phyloP scores from a whole-genome alignment of 2,797 vertebrate species.

The Cynodonichthys magdalenae region DNA sequence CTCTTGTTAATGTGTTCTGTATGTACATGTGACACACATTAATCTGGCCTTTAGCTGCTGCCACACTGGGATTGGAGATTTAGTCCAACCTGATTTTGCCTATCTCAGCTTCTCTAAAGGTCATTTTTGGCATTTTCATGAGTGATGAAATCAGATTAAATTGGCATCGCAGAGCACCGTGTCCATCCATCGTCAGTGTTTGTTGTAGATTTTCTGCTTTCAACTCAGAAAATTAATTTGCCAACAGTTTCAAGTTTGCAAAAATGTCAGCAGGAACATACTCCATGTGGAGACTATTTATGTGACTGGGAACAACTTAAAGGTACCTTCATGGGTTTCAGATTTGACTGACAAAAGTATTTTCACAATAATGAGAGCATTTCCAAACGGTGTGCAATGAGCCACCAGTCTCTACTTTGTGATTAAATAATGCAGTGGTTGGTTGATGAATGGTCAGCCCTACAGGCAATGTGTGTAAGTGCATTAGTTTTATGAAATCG shows the following conservation, averaged over 20 bases:
- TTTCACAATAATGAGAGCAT: not conserved
- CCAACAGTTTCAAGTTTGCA: not conserved
- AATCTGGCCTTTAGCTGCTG: not conserved
- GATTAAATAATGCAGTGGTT: conserved; percentile 55
- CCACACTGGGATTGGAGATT: conserved; percentile 18
- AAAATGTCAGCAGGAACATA: no score
- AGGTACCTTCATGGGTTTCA: not conserved
- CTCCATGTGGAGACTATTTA: not conserved
- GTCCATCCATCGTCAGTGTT: not conserved
- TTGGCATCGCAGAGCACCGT: not conserved
- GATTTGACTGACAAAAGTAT: not conserved
- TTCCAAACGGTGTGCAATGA: conserved; percentile 7
- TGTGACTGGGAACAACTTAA: not conserved
- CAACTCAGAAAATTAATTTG: conserved; percentile 7
- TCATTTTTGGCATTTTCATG: conserved; percentile 7
- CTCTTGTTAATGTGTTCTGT: not conserved
- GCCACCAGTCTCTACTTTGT: conserved; percentile 19
- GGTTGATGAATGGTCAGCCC: conserved; percentile 54
- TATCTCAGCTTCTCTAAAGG: conserved; percentile 6
- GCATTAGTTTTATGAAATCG: conserved; percentile 9
- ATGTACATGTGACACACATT: not conserved
- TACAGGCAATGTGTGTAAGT: conserved; percentile 16
- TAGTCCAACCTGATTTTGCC: conserved; percentile 4
- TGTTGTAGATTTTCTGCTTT: conserved; percentile 6
- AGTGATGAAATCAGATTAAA: conserved; percentile 4